These are phyloP conservation scores for Poeciliopsis prolifica DNA, from an alignment of 2,113 vertebrate species.

Conservation along the genomic window DNA sequence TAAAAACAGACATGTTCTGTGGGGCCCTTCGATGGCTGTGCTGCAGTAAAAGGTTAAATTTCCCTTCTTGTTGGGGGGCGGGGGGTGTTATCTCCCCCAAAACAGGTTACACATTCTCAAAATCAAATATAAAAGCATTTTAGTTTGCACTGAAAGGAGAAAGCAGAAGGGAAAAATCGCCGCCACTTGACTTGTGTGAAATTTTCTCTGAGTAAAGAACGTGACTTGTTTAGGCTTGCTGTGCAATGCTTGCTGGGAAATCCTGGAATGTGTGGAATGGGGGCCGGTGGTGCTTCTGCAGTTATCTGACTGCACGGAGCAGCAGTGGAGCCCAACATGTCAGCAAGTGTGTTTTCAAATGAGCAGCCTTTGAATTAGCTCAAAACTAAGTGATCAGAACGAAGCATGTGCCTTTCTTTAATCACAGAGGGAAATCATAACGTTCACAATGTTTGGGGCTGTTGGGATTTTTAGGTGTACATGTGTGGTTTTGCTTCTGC, in stretches of 20 bases:
- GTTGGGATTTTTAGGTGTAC: conserved; percentile 5
- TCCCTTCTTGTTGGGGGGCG: neutral
- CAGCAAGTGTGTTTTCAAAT: conserved; percentile 37
- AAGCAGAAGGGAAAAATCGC: conserved; percentile 42
- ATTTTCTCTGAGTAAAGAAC: conserved; percentile 75
- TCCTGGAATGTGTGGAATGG: conserved; percentile 82
- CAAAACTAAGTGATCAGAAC: conserved; percentile 30
- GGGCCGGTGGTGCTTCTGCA: conserved; percentile 77
- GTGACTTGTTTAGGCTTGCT: conserved; percentile 82
- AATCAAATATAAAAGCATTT: neutral
- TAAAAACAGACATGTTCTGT: conserved; percentile 36
- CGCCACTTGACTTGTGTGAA: conserved; percentile 75
- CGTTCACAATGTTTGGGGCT: conserved; percentile 7
- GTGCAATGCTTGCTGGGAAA: conserved; percentile 82
- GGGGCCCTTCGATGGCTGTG: conserved; percentile 9
- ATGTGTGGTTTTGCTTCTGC: conserved; percentile 6
- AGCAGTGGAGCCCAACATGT: conserved; percentile 69
- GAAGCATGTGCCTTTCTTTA: conserved; percentile 50
- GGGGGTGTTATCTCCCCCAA: neutral
- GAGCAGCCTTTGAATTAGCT: conserved; percentile 27
- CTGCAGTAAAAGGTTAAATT: conserved; percentile 12
- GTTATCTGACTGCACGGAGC: conserved; percentile 74
- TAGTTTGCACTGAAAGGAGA: conserved; percentile 11
- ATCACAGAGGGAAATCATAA: conserved; percentile 6
- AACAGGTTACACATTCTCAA: neutral